A percentile compares a stretch with the other conserved stretches of the same genome.
phyloP scores from a whole-genome alignment of 2,888 invertebrate genomes.

The Drosophila colorata region DNA sequence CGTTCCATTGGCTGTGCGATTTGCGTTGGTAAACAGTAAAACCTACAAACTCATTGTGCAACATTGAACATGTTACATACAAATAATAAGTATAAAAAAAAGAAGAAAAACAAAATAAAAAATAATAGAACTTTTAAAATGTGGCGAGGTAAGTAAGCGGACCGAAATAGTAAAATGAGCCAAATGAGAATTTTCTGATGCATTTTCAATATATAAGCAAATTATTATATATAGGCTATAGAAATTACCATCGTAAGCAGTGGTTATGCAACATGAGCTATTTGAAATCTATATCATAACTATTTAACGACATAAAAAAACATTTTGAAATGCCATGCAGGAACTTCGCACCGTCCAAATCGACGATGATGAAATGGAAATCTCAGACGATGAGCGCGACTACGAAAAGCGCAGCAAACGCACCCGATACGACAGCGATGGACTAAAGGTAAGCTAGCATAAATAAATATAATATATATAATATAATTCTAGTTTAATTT shows the following conservation, averaged over 20 bases:
- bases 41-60: conserved; percentile 41
- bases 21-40: conserved; percentile 61
- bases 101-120: conserved; percentile 32
- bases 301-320: conserved; percentile 24
- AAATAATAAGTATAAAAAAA: conserved; percentile 43
- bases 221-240: conserved; percentile 70
- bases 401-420: conserved; percentile 84
- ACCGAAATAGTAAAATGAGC: conserved; percentile 53
- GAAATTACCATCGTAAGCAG: conserved; percentile 55
- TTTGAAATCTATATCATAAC: background rate
- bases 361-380: conserved; percentile 94
- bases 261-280: conserved; percentile 43
- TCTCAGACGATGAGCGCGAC: conserved; percentile 91
- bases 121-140: conserved; percentile 45
- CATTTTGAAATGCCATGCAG: conserved; percentile 76
- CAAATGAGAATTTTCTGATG: conserved; percentile 53
- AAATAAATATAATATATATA: fast-evolving
- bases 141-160: conserved; percentile 75
- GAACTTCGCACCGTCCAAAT: conserved; percentile 85
- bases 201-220: conserved; percentile 59
- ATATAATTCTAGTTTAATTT: background rate
- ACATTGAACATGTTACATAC: conserved; percentile 37
- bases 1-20: conserved; percentile 61
- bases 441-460: conserved; percentile 79
- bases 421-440: conserved; percentile 83